A percentile compares a stretch with the other conserved stretches of the same genome.
Conservation (phyloP, 2,888 invertebrate species). For the Chloroclysta siterata region DNA sequence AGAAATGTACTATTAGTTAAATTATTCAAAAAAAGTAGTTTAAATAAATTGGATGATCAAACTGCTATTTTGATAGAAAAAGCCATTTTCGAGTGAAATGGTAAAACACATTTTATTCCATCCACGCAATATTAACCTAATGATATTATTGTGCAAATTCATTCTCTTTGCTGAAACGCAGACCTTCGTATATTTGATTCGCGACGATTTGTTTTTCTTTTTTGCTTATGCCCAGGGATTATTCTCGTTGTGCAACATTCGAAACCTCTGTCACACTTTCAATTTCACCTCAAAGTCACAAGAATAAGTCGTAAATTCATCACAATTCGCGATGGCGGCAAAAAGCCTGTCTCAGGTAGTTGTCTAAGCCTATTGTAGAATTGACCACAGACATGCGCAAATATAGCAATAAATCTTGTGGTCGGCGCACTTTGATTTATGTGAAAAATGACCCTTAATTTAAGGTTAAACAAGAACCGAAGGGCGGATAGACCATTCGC, state of each 20-base stretch:
- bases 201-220: background rate
- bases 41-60: too few species aligned
- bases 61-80: too few species aligned
- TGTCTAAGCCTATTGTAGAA: constrained; percentile 60
- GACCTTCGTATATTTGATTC: too few species aligned
- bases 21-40: too few species aligned
- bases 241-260: constrained; percentile 10
- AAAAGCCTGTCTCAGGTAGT: constrained; percentile 63
- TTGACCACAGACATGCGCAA: constrained; percentile 65
- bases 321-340: constrained; percentile 56
- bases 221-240: too few species aligned
- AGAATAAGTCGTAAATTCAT: constrained; percentile 66
- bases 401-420: constrained; percentile 77
- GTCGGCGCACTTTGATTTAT: constrained; percentile 83
- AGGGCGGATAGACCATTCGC: constrained; percentile 62
- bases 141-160: too few species aligned
- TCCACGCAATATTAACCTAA: too few species aligned
- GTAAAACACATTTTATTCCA: too few species aligned
- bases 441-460: constrained; percentile 85
- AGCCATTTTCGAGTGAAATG: too few species aligned
- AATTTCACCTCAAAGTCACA: constrained; percentile 51
- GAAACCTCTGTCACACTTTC: constrained; percentile 60
- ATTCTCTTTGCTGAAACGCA: too few species aligned
- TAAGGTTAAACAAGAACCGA: constrained; percentile 72
- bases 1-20: too few species aligned